Evolutionary conservation across 1,140 invertebrate species (phyloP), one percentile per base, ranked within the genome.

Genomic region (Dinothrombium tinctorium): DNA sequence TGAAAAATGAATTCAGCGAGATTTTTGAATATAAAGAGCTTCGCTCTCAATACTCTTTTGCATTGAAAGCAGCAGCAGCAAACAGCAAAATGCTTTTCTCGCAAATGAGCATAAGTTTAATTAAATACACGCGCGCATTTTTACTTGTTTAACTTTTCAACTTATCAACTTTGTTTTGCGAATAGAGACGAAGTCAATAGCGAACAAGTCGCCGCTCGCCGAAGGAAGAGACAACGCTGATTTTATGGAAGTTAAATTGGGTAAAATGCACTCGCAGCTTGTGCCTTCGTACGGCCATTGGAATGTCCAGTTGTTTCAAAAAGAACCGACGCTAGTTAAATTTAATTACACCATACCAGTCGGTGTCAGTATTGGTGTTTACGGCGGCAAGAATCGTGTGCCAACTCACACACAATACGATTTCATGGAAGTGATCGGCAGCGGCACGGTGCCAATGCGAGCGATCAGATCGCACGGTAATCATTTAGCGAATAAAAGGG

Each of bases 321-420:
- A 77, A 56, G 74, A 80, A 56, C 74, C 78, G 29, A 74, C 78
- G 31, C 82, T 81, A 54, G 76, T 87, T 49, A 69, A 77, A 41
- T 56, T 92, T 54, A 89, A 89, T 59, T 73, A 90, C 50, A 81
- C 78, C 8, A 59, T 90, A 47, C 78, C 82, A 0, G 76, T 76
- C 70, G 75, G 77, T 49, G 78, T 82, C 11, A 83, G 87, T 58
- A 76, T 92, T 53, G 86, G 84, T 22, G 76, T 94, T 39, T 94
- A 86, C 60, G 82, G 82, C 3, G 67, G 84, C 46, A 67, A 81
- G 46, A 89, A 87, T 57, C 41, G 47, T 9, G 76, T 79, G 0
- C 86, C 87, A 0, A 84, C 81, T 52, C 78, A 92, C 44, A 89
- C 83, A 21, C 81, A 90, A 57, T 87, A 90, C 56, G 86, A 92